Evolutionary conservation across 2,797 vertebrate genomes (phyloP).

Genomic region (Gouania willdenowi): DNA sequence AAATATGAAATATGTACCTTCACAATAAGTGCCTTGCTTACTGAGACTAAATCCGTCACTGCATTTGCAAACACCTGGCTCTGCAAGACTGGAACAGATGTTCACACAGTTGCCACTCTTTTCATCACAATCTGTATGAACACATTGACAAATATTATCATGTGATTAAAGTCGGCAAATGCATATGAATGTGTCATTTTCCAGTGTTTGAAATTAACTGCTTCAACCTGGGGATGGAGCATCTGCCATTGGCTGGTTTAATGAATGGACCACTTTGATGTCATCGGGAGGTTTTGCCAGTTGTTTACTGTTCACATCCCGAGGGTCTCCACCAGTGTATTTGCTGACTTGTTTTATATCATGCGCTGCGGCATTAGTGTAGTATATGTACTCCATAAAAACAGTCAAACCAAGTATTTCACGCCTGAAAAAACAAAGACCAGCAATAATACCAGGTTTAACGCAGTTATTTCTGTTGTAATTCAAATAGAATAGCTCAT

Average conservation of each 20-base stretch:
- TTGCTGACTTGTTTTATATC: conserved; percentile 81
- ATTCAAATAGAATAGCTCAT: not conserved
- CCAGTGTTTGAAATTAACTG: not conserved
- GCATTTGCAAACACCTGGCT: conserved; percentile 73
- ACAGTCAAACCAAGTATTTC: conserved; percentile 74
- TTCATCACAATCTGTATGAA: conserved; percentile 69
- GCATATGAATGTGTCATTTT: not conserved
- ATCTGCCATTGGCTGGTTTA: conserved; percentile 70
- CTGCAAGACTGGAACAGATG: conserved; percentile 63
- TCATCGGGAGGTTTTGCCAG: conserved; percentile 65
- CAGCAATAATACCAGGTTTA: too few species aligned
- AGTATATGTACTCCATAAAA: conserved; percentile 82
- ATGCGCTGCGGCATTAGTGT: conserved; percentile 73
- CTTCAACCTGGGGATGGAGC: conserved; percentile 52
- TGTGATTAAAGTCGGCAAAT: too few species aligned
- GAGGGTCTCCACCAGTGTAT: conserved; percentile 72
- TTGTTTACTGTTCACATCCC: conserved; percentile 68
- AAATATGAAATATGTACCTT: conserved; percentile 82
- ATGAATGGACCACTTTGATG: conserved; percentile 81
- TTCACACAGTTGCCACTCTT: conserved; percentile 68
- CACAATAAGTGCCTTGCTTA: conserved; percentile 78
- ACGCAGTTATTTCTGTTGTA: not conserved
- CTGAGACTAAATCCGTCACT: conserved; percentile 79
- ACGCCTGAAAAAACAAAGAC: conserved; percentile 58
- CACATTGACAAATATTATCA: too few species aligned